phyloP scores from a whole-genome alignment of 2,797 vertebrate species.

The Myiotriccus ornatus region DNA sequence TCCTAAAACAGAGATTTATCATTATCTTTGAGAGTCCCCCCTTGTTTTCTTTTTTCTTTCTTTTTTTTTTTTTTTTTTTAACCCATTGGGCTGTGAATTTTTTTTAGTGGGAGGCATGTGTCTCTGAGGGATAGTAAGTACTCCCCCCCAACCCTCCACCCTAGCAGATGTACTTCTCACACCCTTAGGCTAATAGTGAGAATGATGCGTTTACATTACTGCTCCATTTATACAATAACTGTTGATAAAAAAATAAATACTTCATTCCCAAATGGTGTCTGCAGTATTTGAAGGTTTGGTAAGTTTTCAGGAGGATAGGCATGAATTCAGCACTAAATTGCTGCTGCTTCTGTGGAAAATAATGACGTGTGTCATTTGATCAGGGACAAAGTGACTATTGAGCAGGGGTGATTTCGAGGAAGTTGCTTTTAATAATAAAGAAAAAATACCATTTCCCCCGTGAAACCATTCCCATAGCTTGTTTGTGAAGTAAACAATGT shows the following conservation, averaged over 20 bases:
- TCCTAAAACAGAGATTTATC: not conserved
- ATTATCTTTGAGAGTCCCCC: not conserved
- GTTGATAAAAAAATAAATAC: conserved; percentile 13
- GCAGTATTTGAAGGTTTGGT: conserved; percentile 14
- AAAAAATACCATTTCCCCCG: not conserved
- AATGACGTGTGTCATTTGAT: conserved; percentile 22
- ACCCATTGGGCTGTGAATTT: not conserved
- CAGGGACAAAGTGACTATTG: not conserved
- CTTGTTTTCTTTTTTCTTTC: not conserved
- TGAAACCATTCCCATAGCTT: not conserved
- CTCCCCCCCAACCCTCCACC: not conserved
- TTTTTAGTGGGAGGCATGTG: not conserved
- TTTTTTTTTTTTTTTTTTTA: too few relatives aligned
- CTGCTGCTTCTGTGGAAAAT: conserved; percentile 1
- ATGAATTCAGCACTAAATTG: not conserved
- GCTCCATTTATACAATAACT: conserved; percentile 24
- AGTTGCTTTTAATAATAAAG: not conserved
- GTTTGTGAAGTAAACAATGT: not conserved
- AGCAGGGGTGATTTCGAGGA: not conserved
- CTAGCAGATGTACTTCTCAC: not conserved
- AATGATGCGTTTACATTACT: not conserved
- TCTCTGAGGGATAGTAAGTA: not conserved
- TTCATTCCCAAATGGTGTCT: not conserved
- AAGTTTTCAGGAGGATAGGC: not conserved
- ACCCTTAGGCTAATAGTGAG: not conserved